Conservation (phyloP, 2,797 vertebrate genomes). For the Sebastes variabilis region DNA sequence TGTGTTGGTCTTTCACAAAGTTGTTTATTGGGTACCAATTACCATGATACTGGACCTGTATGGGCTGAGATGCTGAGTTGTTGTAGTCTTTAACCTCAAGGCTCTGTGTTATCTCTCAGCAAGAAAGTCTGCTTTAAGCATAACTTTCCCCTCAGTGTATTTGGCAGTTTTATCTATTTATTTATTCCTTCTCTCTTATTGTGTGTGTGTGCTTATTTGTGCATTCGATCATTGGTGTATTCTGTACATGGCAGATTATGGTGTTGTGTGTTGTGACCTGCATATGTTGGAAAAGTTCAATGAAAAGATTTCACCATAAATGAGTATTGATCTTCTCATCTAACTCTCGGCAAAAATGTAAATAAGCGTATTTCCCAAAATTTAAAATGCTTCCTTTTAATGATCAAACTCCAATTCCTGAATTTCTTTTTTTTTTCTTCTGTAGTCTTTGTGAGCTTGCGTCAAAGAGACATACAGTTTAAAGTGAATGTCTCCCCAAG, state of each 20-base stretch:
- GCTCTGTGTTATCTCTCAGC: not conserved
- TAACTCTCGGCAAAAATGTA: not conserved
- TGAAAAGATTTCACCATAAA: not conserved
- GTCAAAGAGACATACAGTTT: not conserved
- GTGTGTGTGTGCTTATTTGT: not conserved
- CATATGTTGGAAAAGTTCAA: not conserved
- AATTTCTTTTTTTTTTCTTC: not conserved
- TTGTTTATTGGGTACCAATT: not conserved
- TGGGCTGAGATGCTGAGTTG: not conserved
- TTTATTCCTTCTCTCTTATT: not conserved
- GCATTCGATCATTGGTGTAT: not conserved
- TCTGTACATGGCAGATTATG: not conserved
- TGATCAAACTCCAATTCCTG: not conserved
- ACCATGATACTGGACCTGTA: not conserved
- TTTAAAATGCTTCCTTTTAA: not conserved
- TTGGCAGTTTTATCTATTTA: not conserved
- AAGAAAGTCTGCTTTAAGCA: not conserved
- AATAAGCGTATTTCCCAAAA: not conserved
- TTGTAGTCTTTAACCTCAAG: not conserved
- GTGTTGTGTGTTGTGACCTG: not conserved
- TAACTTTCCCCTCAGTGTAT: not conserved
- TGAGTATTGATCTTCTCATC: not conserved
- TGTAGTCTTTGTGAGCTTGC: not conserved
- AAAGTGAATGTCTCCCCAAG: not conserved
- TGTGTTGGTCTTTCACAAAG: not conserved